Evolutionary conservation across 2,797 vertebrate genomes (phyloP).

Genomic region (Schizopygopsis malacanthus): DNA sequence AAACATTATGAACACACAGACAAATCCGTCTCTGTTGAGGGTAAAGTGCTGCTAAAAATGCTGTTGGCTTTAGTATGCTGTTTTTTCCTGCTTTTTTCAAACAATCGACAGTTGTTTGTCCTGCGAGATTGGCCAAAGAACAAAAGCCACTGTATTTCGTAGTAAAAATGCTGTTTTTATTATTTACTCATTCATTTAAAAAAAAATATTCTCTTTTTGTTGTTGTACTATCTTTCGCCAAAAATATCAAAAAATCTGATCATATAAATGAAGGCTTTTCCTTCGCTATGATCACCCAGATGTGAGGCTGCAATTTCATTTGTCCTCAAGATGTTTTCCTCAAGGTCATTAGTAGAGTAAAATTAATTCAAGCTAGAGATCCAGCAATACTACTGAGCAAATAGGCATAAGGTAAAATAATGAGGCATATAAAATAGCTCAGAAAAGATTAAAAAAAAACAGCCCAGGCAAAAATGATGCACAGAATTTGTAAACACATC

Average conservation of each 20-base stretch:
- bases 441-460: constrained; percentile 4
- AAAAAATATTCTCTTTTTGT: background rate
- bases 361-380: constrained; percentile 10
- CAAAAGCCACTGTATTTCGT: constrained; percentile 16
- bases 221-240: background rate
- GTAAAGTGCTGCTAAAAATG: constrained; percentile 81
- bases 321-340: constrained; percentile 28
- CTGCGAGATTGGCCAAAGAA: constrained; percentile 3
- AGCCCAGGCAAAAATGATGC: background rate
- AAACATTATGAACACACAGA: constrained; percentile 56
- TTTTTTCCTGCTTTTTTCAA: constrained; percentile 64
- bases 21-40: constrained; percentile 79
- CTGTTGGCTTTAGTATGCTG: constrained; percentile 85
- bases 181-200: background rate
- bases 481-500: constrained; percentile 4
- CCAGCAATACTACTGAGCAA: background rate
- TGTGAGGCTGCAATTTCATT: constrained; percentile 3
- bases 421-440: constrained; percentile 23
- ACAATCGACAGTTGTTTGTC: constrained; percentile 28
- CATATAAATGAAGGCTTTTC: background rate
- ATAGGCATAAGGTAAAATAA: constrained; percentile 37
- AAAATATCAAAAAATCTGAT: background rate
- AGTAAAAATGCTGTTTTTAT: constrained; percentile 7
- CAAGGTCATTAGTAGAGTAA: constrained; percentile 49
- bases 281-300: constrained; percentile 33